Conservation (phyloP, 2,888 invertebrate species). For the Hemicrepidius hirtus region DNA sequence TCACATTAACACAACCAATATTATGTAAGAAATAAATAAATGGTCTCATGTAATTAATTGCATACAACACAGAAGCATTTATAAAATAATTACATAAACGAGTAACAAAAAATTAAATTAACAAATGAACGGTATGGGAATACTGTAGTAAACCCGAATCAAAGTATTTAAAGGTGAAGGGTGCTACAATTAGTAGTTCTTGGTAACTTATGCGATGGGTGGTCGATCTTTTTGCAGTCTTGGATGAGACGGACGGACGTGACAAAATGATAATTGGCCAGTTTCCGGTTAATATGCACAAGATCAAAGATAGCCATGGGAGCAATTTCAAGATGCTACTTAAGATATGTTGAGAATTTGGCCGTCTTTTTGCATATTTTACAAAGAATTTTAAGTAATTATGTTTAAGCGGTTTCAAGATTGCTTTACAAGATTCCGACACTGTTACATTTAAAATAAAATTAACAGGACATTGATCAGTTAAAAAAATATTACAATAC, state of each 20-base stretch:
- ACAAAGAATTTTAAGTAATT: conserved; percentile 27
- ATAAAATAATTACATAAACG: conserved; percentile 8
- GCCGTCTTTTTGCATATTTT: conserved; percentile 40
- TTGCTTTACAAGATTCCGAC: conserved; percentile 5
- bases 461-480: background rate
- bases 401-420: conserved; percentile 17
- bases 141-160: conserved; percentile 6
- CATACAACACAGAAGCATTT: background rate
- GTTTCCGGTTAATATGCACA: conserved; percentile 48
- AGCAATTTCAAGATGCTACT: conserved; percentile 40
- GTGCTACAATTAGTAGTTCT: conserved; percentile 52
- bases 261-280: conserved; percentile 52
- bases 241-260: conserved; percentile 43
- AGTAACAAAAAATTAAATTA: background rate
- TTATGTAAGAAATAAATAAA: no score
- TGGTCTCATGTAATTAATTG: no score
- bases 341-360: conserved; percentile 34
- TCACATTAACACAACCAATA: no score
- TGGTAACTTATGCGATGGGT: conserved; percentile 56
- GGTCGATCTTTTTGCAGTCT: conserved; percentile 49
- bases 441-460: conserved; percentile 10
- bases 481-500: background rate
- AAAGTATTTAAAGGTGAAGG: conserved; percentile 47
- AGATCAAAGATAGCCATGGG: conserved; percentile 42
- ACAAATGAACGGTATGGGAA: conserved; percentile 1